Conservation (phyloP, 2,113 vertebrate species). For the Athene noctua region DNA sequence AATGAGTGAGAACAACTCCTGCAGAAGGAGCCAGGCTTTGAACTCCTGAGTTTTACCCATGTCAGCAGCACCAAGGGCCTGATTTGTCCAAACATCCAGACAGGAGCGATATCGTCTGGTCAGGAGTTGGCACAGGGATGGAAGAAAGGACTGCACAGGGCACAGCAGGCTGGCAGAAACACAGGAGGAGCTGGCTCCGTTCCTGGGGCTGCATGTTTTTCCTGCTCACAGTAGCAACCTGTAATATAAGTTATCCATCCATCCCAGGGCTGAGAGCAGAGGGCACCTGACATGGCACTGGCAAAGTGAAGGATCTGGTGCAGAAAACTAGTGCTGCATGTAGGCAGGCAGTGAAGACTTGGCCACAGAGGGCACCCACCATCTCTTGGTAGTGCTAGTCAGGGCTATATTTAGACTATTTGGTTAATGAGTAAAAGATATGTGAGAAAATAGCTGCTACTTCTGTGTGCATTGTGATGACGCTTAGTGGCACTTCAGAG, state of each 20-base stretch:
- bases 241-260: fast-evolving
- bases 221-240: fast-evolving
- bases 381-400: not conserved
- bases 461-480: not conserved
- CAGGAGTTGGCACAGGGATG: not conserved
- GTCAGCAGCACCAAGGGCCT: not conserved
- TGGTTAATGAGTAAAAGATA: slow-evolving; percentile 8
- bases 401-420: not conserved
- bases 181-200: fast-evolving
- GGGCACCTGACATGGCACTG: not conserved
- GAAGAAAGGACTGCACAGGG: not conserved
- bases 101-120: fast-evolving
- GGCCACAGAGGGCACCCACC: not conserved
- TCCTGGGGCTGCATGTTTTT: not conserved
- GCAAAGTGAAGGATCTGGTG: not conserved
- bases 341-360: not conserved
- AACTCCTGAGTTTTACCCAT: not conserved
- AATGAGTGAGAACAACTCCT: not conserved
- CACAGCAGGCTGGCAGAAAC: not conserved
- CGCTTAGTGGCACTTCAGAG: not conserved
- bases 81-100: not conserved
- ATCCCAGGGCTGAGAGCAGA: not conserved
- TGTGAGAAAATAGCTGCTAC: not conserved
- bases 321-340: not conserved
- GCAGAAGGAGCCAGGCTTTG: not conserved